Evolutionary conservation across 2,113 vertebrate genomes (phyloP), one percentile per base, ranked within the genome.

Genomic region (Hyperoodon ampullatus): DNA sequence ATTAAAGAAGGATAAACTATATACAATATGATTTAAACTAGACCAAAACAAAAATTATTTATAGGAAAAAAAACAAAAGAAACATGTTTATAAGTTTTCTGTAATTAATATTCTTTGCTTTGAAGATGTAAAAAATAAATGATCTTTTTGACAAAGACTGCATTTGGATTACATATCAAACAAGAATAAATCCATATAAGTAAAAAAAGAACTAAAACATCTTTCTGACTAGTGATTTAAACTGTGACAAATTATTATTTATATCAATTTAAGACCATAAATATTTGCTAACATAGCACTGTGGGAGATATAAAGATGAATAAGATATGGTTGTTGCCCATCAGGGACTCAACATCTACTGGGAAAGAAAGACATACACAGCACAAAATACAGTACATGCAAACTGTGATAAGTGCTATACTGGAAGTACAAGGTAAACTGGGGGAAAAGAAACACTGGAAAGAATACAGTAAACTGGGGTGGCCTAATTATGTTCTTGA

Each of bases 241-340:
- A 88, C 82, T 66, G 39, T 50, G 47, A 68, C 42, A 95, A 91
- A 74, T 88, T 44, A 84, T 92, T 78, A 66, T 33, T 71, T 88
- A 55, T 86, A 81, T 74, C 39, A 90, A 78, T 12, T 39, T 66
- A 92, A 95, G 60, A 81, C 23, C 50, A 72, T 68, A 93, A 92
- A 92, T 92, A 90, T 74, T 96, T 93, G 82, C 72, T 88, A 88
- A 88, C 75, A 82, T 4, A 88, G 88, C 65, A 80, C 58, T 66
- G 24, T 68, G 71, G 70, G 47, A 85, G 30, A 96, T 24, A 93
- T 2, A 55, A 70, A 95, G 58, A 81, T 94, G 63, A 93, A n/a
- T 55, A 85, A 92, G 33, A 88, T 70, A 60, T 8, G 47, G 70
- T 3, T 77, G 74, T 26, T 88, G 72, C 28, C 47, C n/a, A 88